phyloP scores from a whole-genome alignment of 2,797 vertebrate genomes.

The Spatula versicolor region DNA sequence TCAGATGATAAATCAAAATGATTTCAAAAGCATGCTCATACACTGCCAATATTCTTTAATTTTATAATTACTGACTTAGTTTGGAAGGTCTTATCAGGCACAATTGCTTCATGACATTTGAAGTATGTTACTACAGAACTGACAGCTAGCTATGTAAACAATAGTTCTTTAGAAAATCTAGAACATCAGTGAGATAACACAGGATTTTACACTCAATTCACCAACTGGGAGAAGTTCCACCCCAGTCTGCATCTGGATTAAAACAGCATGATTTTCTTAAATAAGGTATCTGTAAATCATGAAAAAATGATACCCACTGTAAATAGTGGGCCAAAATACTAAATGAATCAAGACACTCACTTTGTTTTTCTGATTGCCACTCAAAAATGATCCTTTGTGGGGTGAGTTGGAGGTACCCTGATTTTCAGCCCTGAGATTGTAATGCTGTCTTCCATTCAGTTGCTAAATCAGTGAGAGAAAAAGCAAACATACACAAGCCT shows the following conservation, averaged over 20 bases:
- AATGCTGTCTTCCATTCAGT: conserved; percentile 83
- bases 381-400: conserved; percentile 77
- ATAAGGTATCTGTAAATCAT: not conserved
- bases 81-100: not conserved
- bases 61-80: not conserved
- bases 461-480: conserved; percentile 64
- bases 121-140: not conserved
- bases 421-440: conserved; percentile 77
- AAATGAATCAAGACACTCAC: conserved; percentile 65
- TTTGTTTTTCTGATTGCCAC: conserved; percentile 82
- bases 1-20: not conserved
- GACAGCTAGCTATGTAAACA: not conserved
- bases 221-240: not conserved
- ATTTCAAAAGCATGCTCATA: not conserved
- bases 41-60: not conserved
- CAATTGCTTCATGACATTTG: not conserved
- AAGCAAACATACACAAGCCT: not conserved
- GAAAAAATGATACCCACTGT: not conserved
- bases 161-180: not conserved
- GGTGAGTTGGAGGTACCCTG: conserved; percentile 82
- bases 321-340: not conserved
- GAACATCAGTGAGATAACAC: not conserved
- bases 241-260: not conserved
- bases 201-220: not conserved
- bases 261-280: not conserved